phyloP scores from a whole-genome alignment of 2,888 invertebrate species.

The Metopia argyrocephala region DNA sequence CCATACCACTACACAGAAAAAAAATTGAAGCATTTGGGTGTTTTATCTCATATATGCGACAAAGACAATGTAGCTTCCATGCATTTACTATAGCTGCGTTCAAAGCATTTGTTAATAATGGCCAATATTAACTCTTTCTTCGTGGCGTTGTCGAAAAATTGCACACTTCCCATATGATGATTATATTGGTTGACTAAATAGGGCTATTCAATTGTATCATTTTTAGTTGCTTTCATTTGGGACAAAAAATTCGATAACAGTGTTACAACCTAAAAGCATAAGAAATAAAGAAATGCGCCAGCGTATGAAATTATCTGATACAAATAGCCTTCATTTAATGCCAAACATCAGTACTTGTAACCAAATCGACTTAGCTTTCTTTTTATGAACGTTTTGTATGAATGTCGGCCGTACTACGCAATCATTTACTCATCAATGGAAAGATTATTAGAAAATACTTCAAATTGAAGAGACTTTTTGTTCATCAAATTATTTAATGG shows the following conservation, averaged over 20 bases:
- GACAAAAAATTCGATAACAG: too few species aligned
- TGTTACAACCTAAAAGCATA: constrained; percentile 1
- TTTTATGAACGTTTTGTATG: too few species aligned
- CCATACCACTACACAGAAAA: too few species aligned
- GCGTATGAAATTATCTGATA: not conserved
- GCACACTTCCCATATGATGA: too few species aligned
- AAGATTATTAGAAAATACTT: not conserved
- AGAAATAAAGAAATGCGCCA: too few species aligned
- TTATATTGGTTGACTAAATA: too few species aligned
- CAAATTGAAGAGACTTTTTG: too few species aligned
- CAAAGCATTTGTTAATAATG: constrained; percentile 44
- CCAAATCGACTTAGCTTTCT: constrained; percentile 9
- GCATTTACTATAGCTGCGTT: constrained; percentile 53
- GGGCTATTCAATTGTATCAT: not conserved
- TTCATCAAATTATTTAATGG: constrained; percentile 27
- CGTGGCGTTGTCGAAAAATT: constrained; percentile 19
- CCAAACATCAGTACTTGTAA: constrained; percentile 22
- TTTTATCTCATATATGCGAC: too few species aligned
- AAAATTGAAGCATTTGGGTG: too few species aligned
- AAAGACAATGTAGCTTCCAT: constrained; percentile 39
- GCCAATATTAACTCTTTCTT: constrained; percentile 46
- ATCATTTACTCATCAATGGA: not conserved
- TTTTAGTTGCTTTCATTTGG: constrained; percentile 21
- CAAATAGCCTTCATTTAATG: constrained; percentile 5
- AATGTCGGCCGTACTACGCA: too few species aligned